Evolutionary conservation across 1,140 invertebrate genomes (phyloP), one percentile per base, ranked within the genome.

Genomic region (Brachystomella parvula): DNA sequence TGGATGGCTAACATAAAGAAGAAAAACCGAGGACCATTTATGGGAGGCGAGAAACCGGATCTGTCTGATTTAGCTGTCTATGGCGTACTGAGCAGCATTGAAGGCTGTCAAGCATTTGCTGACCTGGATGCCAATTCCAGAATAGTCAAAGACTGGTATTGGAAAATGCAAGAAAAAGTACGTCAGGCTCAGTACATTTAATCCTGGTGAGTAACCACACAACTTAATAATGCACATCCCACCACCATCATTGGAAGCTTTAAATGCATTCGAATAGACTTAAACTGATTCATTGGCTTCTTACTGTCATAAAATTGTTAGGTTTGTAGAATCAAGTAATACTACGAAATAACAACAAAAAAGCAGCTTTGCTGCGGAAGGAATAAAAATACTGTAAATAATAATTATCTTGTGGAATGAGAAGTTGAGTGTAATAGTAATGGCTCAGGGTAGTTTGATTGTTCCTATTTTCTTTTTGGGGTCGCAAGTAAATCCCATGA

Each of bases 31-130:
- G 80, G 80, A 39, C 74, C 75, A 39, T 98, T 96, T 75, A 85
- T 91, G 78, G 85, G 85, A 32, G 95, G 95, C 1, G 79, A 85
- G 17, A 77, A 85, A 73, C 96, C 96, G 15, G 89, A 98, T 77
- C 80, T 99, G 3, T 89, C 94, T 2, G 96, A 98, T 82, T 81
- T 98, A 56, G 85, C 92, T 3, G 89, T 98, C 0, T 99, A 90
- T 78, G 96, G 96, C 17, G 85, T 95, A 15, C 79, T 99, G 2
- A 92, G 85, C 73, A 95, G 94, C 74, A 96, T 98, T 75, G 94
- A 97, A 81, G 96, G 96, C 0, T 98, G 94, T 75, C 73, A 82
- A 59, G 93, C 96, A 2, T 98, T 98, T 77, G 79, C 88, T 74
- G 96, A 98, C 76, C 79, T 91, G 28, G 70, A 84, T 21, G 64